A percentile compares a stretch with the other conserved stretches of the same genome.
These are phyloP conservation scores for Myotis lucifugus DNA, from an alignment of 2,113 vertebrate genomes.

Conservation along the genomic window DNA sequence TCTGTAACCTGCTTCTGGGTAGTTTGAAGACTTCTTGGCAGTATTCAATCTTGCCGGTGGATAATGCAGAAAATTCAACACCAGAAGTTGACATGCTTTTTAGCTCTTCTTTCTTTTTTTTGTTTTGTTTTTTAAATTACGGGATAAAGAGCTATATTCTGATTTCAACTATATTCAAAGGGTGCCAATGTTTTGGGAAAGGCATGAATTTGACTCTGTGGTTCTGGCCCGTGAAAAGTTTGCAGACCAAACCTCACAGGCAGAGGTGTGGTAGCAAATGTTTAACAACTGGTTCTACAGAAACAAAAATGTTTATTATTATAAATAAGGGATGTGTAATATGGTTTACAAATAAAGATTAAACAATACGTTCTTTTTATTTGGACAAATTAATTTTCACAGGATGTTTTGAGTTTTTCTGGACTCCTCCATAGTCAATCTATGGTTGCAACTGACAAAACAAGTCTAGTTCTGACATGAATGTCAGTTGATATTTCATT, in stretches of 20 bases:
- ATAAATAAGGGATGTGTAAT: not conserved
- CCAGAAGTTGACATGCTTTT: not conserved
- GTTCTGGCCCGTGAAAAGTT: not conserved
- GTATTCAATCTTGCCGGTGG: not conserved
- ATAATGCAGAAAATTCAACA: not conserved
- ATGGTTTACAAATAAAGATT: not conserved
- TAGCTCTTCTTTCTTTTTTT: not conserved
- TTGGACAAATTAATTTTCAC: not conserved
- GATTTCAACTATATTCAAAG: constrained; percentile 2
- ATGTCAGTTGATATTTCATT: not conserved
- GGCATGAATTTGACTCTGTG: not conserved
- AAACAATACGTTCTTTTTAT: not conserved
- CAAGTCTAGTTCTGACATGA: not conserved
- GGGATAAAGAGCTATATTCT: not conserved
- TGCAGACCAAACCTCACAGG: not conserved
- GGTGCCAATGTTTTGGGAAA: not conserved
- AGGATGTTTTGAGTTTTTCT: not conserved
- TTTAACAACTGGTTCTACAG: not conserved
- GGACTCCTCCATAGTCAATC: not conserved
- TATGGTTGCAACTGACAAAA: not conserved
- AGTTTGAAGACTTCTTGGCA: not conserved
- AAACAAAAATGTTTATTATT: not conserved
- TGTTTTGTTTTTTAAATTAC: not conserved
- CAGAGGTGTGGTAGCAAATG: not conserved
- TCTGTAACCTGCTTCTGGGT: not conserved